These are phyloP conservation scores for Tipula vernalis DNA, from an alignment of 2,888 invertebrate genomes.

Conservation along the genomic window DNA sequence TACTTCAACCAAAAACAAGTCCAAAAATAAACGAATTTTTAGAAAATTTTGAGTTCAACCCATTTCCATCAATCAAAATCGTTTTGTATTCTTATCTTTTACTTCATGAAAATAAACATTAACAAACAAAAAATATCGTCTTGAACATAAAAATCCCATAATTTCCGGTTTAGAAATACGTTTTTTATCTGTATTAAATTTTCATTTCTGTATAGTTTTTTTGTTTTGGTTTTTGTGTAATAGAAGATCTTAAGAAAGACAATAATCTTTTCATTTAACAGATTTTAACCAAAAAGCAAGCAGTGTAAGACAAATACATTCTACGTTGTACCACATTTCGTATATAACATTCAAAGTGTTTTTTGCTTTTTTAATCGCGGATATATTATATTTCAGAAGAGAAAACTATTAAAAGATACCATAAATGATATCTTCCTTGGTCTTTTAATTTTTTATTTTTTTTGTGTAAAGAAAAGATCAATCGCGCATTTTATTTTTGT, in stretches of 20 bases:
- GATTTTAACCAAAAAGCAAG: neutral
- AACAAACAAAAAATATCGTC: neutral
- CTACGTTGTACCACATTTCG: neutral
- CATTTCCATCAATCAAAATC: constrained; percentile 4
- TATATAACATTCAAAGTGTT: neutral
- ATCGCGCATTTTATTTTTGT: neutral
- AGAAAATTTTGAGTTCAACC: neutral
- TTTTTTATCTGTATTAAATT: neutral
- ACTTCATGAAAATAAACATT: neutral
- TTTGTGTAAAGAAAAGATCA: neutral
- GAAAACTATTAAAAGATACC: neutral
- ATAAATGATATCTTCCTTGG: neutral
- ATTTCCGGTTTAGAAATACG: constrained; percentile 4
- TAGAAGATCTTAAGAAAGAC: neutral
- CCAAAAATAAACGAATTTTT: neutral
- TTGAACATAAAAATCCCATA: neutral
- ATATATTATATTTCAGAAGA: neutral
- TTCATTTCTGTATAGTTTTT: neutral
- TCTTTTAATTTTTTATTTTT: neutral
- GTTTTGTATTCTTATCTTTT: neutral
- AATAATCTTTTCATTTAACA: neutral
- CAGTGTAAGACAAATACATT: neutral
- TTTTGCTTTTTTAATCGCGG: neutral
- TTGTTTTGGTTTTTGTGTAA: neutral
- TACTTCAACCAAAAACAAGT: neutral